These are phyloP conservation scores for Nibea coibor DNA, from an alignment of 2,113 vertebrate species.

Conservation along the genomic window DNA sequence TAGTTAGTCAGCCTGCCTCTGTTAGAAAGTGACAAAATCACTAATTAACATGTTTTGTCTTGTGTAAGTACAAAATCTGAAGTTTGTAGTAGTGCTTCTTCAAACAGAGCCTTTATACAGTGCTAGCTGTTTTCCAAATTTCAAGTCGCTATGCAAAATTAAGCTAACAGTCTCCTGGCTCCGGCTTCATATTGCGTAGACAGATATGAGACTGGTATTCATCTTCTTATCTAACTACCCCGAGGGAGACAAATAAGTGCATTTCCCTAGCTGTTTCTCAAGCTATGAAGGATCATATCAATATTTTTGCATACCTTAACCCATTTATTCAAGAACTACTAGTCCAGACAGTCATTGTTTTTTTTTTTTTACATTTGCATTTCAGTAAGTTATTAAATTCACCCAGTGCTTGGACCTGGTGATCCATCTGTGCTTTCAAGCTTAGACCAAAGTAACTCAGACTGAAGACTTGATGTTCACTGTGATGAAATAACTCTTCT, in stretches of 20 bases:
- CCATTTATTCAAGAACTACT: background rate
- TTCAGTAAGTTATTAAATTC: background rate
- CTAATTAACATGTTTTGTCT: background rate
- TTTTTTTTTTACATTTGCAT: background rate
- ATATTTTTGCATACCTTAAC: background rate
- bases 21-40: background rate
- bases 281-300: background rate
- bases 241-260: background rate
- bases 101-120: background rate
- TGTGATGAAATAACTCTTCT: background rate
- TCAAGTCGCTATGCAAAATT: slow-evolving; percentile 1
- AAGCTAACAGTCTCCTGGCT: background rate
- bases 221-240: background rate
- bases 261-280: background rate
- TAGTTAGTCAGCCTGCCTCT: background rate
- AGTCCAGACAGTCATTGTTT: background rate
- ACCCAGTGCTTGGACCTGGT: background rate
- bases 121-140: background rate
- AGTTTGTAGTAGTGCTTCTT: too few relatives aligned
- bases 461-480: background rate
- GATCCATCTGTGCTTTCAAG: background rate
- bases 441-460: background rate
- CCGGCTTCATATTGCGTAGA: background rate
- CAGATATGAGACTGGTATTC: background rate
- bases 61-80: background rate